Base-by-base conservation (phyloP, 1,140 invertebrate genomes). In the Episyrphus balteatus region DNA sequence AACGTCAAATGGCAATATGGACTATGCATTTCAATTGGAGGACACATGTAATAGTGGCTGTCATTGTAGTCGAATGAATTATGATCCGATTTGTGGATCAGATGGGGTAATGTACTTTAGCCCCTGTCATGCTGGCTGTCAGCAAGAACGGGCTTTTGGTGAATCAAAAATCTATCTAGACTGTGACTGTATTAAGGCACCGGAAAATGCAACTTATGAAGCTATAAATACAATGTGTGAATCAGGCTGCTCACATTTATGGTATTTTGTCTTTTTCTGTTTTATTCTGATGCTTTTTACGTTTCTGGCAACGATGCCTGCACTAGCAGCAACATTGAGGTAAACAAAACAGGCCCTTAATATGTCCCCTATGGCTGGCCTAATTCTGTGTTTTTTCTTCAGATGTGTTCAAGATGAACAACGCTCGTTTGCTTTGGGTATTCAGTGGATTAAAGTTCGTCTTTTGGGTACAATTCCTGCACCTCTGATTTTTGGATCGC, bases 371-470 rank as follows among this genome's bases (percentile, higher is more conserved):
- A 26, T 3, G 8, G 8, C 21, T 26, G 3, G 8, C 12, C 17
- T 36, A 18, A 14, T 41, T 3, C 3, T 36, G 3, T 5, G 1
- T 33, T 5, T 13, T 8, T 6, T 8, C 31, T 37, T 3, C 49
- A 86, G 88, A 57, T 88, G 86, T 53, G 88, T 92, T 3, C 74
- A 78, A 21, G 81, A 86, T 58, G 83, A 90, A 49, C 84, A 90
- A 62, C 75, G 84, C 37, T 86, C 87, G 2, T 88, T 92, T 72
- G 88, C 86, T 1, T 66, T 92, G 26, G 88, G 88, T 0, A 79
- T 92, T 55, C 88, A 92, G 63, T 91, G 88, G 83, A 85, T 91
- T 21, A 81, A 86, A 51, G 83, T 88, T 8, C 74, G 88, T 14
- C 61, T 86, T 38, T 55, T 81, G 61, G 86, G 86, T n/a, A 89